Evolutionary conservation across 2,797 vertebrate species (phyloP), one percentile per base, ranked within the genome.

Genomic region (Gymnothorax javanicus): DNA sequence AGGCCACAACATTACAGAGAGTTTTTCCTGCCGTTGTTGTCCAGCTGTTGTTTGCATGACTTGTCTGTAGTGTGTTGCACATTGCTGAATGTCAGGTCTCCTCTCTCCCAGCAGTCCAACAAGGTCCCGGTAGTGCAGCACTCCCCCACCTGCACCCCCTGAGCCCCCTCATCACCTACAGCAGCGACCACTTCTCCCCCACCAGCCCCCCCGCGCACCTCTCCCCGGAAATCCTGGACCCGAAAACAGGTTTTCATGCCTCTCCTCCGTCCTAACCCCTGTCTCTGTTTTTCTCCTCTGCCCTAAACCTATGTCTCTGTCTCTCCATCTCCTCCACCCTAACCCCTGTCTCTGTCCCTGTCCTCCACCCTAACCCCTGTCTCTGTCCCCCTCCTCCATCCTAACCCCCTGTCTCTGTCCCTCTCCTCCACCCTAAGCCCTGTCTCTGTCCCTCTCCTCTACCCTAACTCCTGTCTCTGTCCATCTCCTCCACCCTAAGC

Each of bases 151-250:
- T 98, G 96, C 95, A 97, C 89, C 97, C 96, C 0, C 90, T 98
- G 90, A 97, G 97, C 0, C 97, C 98, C 0, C 96, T 98, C 93
- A 96, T 98, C 93, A 97, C 97, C 93, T 98, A 97, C 95, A 97
- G 97, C 93, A 97, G 96, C 0, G 97, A 98, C 88, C 96, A 96
- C 92, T 98, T 98, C 94, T 94, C 97, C 0, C 97, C 97, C 0
- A 96, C 95, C 1, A 97, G 97, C 0, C 95, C 97, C 0, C 96
- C 97, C 0, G 91, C 96, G 0, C 96, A 97, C 77, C 96, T 98
- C 91, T 97, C 97, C 0, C 96, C 97, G 0, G 97, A 98, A 57
- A 95, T 96, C 0, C 87, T 87, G 54, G 96, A 97, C 88, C 96
- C 96, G 57, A 97, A 97, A 87, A 91, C 97, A 59, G 97, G 98